Conservation (phyloP, 2,113 vertebrate genomes). For the Takifugu bimaculatus region DNA sequence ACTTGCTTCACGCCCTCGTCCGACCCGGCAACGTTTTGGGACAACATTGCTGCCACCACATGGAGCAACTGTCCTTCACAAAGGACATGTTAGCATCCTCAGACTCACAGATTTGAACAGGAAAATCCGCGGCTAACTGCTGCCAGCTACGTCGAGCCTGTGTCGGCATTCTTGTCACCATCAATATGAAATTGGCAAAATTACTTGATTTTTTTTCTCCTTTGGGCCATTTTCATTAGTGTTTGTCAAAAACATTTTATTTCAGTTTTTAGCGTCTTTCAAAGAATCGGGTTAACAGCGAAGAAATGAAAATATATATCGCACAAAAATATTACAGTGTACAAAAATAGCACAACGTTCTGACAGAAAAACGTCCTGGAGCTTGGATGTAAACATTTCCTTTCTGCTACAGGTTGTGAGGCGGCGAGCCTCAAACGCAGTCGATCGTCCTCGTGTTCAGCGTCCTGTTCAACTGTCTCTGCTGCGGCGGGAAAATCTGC, state of each 20-base stretch:
- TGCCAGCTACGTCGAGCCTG: too few relatives aligned
- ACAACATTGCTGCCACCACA: too few relatives aligned
- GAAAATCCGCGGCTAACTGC: too few relatives aligned
- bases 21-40: too few relatives aligned
- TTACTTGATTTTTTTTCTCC: too few relatives aligned
- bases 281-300: slow-evolving; percentile 13
- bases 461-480: slow-evolving; percentile 28
- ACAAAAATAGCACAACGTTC: slow-evolving; percentile 59
- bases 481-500: neutral
- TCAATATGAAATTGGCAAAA: too few relatives aligned
- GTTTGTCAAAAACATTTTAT: neutral
- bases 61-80: too few relatives aligned
- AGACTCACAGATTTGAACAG: too few relatives aligned
- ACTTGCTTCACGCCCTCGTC: too few relatives aligned
- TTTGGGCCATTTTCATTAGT: neutral
- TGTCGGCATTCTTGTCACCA: too few relatives aligned
- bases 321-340: slow-evolving; percentile 34
- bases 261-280: neutral
- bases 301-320: slow-evolving; percentile 19
- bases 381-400: slow-evolving; percentile 70
- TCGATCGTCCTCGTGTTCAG: neutral
- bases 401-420: slow-evolving; percentile 65
- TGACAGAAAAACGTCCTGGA: slow-evolving; percentile 44
- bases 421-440: slow-evolving; percentile 1
- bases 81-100: too few relatives aligned